Base-by-base conservation (phyloP, 2,113 vertebrate genomes). In the Lanius ludovicianus region DNA sequence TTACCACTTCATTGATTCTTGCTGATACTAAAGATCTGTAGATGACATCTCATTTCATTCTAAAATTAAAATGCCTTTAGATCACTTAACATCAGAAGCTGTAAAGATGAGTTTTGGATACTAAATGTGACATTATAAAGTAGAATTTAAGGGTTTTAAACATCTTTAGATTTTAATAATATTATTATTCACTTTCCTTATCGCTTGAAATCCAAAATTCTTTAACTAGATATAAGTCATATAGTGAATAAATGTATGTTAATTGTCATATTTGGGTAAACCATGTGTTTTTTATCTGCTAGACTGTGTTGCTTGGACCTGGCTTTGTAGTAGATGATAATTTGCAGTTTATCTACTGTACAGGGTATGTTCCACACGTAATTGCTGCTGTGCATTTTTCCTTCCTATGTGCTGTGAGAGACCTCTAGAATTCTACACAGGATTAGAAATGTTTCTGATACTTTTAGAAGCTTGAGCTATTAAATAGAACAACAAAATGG, bases 31-130 rank as follows among this genome's bases (percentile, higher is more conserved):
- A 90, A 84, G 91, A 94, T 92, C 91, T 83, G 73, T 86, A 81
- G 87, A 83, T 90, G 88, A 93, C 94, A 96, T 93, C 84, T 94
- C 94, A 94, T 95, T 97, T 98, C 82, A 77, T 77, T 90, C 52
- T 78, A 80, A 95, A 97, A 97, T 91, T 89, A 65, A 93, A 85
- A 92, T 91, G 42, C 33, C 35, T 95, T 95, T 87, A 73, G 73
- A 80, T 94, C 77, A 41, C 63, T 74, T 91, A 88, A 65, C 23
- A 62, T 95, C 42, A 89, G 57, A 87, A 89, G 55, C 50, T 65
- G n/a, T 92, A 83, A 96, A 91, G 49, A 67, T 60, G 86, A 91
- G 79, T 94, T 89, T 80, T 92, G 64, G 80, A 57, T 90, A 70
- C 3, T 47, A 74, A 85, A 90, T 65, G 33, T 57, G 56, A 78